Percentiles rank a stretch among this genome's conserved stretches.
Conservation (phyloP, 2,113 vertebrate species). For the Plecotus auritus region DNA sequence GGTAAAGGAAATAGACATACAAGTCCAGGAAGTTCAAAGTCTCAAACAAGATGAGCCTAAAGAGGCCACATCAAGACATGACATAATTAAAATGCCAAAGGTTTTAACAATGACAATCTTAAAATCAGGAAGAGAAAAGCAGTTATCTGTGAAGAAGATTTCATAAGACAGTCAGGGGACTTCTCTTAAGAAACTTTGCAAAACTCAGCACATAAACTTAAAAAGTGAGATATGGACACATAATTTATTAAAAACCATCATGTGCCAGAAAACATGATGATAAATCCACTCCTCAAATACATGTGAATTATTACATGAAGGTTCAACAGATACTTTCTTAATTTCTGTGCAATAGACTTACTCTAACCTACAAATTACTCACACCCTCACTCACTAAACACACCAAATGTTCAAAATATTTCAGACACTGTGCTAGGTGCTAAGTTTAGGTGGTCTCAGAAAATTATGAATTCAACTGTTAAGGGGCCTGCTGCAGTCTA, state of each 20-base stretch:
- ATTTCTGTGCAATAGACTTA: not conserved
- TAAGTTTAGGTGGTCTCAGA: not conserved
- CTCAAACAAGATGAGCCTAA: not conserved
- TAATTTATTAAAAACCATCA: constrained; percentile 52
- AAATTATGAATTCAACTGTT: not conserved
- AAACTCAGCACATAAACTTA: not conserved
- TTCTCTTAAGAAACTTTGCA: not conserved
- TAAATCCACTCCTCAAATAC: constrained; percentile 14
- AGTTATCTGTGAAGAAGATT: not conserved
- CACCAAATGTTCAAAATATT: not conserved
- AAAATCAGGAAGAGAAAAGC: not conserved
- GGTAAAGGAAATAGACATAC: not conserved
- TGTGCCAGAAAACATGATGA: constrained; percentile 48
- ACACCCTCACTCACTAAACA: not conserved
- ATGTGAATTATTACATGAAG: constrained; percentile 40
- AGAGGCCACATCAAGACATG: not conserved
- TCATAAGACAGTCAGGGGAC: not conserved
- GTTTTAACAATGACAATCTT: not conserved
- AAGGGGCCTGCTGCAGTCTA: not conserved
- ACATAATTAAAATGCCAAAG: not conserved
- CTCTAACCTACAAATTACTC: not conserved
- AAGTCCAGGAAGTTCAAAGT: not conserved
- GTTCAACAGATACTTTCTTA: not conserved
- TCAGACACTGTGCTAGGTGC: not conserved
- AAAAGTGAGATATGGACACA: constrained; percentile 23